Conservation (phyloP, 2,113 vertebrate species). For the Acinonyx jubatus region DNA sequence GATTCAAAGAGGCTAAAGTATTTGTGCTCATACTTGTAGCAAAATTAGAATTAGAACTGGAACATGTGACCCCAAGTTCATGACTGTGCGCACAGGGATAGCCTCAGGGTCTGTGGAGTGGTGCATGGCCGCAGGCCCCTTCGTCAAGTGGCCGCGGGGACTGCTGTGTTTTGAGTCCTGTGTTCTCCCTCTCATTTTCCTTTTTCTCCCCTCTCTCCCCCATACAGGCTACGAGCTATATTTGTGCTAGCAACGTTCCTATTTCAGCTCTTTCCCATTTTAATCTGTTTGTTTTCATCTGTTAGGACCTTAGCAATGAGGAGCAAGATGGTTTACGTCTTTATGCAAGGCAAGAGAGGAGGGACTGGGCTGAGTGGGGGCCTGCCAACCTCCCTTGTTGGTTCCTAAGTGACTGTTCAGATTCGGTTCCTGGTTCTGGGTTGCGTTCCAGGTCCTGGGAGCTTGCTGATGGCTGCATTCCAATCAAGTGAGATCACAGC, state of each 20-base stretch:
- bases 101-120: not conserved
- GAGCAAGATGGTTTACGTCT: not conserved
- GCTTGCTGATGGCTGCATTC: not conserved
- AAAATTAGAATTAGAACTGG: no score
- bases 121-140: rapidly evolving
- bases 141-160: rapidly evolving
- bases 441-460: not conserved
- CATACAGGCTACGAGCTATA: not conserved
- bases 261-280: not conserved
- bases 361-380: not conserved
- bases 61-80: not conserved
- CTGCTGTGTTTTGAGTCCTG: not conserved
- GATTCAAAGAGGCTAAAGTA: not conserved
- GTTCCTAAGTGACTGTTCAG: not conserved
- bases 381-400: not conserved
- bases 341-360: not conserved
- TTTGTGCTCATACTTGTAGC: not conserved
- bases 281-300: not conserved
- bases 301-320: not conserved
- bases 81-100: rapidly evolving
- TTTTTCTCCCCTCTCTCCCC: not conserved
- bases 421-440: not conserved
- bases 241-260: not conserved
- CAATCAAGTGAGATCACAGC: not conserved
- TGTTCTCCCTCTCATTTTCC: not conserved